Base-by-base conservation (phyloP, 2,797 vertebrate genomes). In the Sebastolobus altivelis region DNA sequence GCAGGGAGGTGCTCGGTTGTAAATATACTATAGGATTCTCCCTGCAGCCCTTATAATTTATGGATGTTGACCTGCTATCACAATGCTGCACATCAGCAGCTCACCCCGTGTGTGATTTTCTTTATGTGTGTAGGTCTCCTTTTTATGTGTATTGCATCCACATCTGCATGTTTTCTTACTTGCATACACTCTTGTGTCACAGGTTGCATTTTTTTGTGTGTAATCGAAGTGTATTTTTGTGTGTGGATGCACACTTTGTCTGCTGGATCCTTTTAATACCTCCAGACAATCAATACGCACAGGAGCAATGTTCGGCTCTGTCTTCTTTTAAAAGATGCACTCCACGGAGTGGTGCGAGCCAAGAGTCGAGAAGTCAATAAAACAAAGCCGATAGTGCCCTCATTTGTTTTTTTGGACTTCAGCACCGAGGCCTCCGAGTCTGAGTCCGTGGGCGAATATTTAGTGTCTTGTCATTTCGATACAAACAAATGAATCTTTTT, bases 321-420 rank as follows among this genome's bases (percentile, higher is more conserved):
- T 92, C 88, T 90, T 86, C 71, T 89, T 88, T 86, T 89, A 89
- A 92, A 92, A 88, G 88, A 94, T 93, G 89, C 78, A 91, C 90
- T 92, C 82, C 71, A 79, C 76, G 20, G 66, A 88, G 84, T 65
- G 65, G 81, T 82, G 74, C 10, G 22, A 82, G 86, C 88, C 85
- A 89, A 85, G 90, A 90, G 80, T 87, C 69, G 38, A 89, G 78
- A 81, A 92, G 88, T 93, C 92, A 92, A 92, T 94, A 90, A 92
- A 92, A 88, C 81, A 89, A 82, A 90, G 87, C 85, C 68, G 35
- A 79, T 72, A 77, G 80, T 88, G 78, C 67, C 63, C 74, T 87
- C 73, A 79, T 89, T 88, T 87, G 70, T 87, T 88, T 84, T 83
- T 88, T 81, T 75, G 27, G 71, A 78, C 77, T 80, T 69, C 75